Evolutionary conservation across 2,797 vertebrate species (phyloP).

Genomic region (Spinus pinus): DNA sequence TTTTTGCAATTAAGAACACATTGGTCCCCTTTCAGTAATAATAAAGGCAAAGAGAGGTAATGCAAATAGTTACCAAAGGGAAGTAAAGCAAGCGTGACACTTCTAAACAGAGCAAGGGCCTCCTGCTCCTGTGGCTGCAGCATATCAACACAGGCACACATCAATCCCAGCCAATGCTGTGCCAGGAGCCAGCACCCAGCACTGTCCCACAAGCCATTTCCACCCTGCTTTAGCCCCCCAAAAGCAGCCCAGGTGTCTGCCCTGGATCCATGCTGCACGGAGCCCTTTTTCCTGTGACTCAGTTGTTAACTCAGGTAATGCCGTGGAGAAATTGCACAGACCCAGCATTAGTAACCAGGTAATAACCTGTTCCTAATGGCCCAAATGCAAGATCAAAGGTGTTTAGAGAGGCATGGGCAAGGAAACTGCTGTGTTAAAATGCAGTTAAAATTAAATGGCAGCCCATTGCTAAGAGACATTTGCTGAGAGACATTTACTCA

Average conservation of each 20-base stretch:
- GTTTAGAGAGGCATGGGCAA: not conserved
- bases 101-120: not conserved
- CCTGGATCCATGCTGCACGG: not conserved
- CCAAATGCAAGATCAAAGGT: not conserved
- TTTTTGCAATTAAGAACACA: conserved; percentile 4
- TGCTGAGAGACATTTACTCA: not conserved
- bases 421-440: not conserved
- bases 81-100: not conserved
- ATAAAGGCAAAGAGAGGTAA: conserved; percentile 13
- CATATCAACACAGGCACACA: not conserved
- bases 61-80: conserved; percentile 39
- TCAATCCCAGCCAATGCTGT: not conserved
- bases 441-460: not conserved
- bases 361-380: not conserved
- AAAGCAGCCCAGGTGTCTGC: not conserved
- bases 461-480: not conserved
- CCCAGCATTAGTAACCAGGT: not conserved
- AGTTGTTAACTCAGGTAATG: not conserved
- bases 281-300: not conserved
- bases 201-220: not conserved
- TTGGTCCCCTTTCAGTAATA: not conserved
- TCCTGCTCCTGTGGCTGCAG: not conserved
- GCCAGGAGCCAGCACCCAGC: not conserved
- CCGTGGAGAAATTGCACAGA: not conserved
- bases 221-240: not conserved